A percentile compares a stretch with the other conserved stretches of the same genome.
Conservation (phyloP, 2,113 vertebrate species). For the Piliocolobus tephrosceles region DNA sequence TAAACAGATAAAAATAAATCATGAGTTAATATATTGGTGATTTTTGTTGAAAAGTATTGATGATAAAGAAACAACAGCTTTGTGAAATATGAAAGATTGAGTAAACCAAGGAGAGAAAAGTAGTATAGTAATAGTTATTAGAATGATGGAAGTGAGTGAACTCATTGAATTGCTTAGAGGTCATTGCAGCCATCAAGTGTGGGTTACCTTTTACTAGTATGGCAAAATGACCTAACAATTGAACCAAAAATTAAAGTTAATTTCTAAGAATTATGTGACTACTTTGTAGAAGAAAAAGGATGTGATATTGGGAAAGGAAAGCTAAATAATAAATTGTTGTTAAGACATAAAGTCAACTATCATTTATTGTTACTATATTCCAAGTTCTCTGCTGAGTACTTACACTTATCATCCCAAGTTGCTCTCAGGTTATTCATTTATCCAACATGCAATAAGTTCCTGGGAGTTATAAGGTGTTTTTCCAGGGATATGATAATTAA, state of each 20-base stretch:
- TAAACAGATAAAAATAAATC: not conserved
- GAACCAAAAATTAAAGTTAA: not conserved
- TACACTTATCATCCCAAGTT: not conserved
- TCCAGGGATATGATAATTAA: not conserved
- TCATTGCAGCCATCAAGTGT: not conserved
- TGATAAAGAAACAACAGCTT: not conserved
- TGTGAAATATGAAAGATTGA: not conserved
- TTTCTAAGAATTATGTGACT: not conserved
- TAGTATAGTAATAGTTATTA: accelerated
- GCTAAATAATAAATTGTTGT: not conserved
- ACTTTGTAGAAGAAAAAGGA: not conserved
- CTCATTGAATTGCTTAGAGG: not conserved
- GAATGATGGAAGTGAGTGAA: not conserved
- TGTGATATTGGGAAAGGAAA: not conserved
- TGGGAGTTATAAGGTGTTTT: not conserved
- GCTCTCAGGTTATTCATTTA: not conserved
- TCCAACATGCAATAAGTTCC: not conserved
- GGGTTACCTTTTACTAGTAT: not conserved
- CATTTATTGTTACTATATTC: not conserved
- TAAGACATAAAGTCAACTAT: not conserved
- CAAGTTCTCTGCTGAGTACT: not conserved
- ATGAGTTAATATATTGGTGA: not conserved
- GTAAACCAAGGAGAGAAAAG: not conserved
- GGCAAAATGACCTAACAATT: not conserved
- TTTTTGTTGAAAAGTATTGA: not conserved